Evolutionary conservation across 92 coral and sea anemone species (phyloP).

Genomic region (Meandrina meandrites): DNA sequence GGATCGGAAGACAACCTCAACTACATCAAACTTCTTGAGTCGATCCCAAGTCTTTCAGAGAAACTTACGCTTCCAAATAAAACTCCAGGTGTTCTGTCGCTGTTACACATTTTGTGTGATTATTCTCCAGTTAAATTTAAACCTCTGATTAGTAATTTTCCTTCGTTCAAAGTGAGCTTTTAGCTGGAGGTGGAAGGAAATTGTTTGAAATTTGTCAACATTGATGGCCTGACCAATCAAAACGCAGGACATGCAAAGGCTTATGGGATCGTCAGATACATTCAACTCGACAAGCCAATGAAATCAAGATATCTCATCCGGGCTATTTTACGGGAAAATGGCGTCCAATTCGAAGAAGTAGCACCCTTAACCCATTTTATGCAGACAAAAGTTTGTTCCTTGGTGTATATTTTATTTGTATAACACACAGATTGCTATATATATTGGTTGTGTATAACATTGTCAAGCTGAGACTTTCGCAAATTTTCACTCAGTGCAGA

Average conservation of each 20-base stretch:
- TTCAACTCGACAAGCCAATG: conserved; percentile 51
- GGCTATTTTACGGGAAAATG: conserved; percentile 59
- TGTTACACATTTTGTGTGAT: conserved; percentile 18
- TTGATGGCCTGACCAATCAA: conserved; percentile 63
- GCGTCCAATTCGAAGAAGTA: conserved; percentile 88
- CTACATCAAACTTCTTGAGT: background rate
- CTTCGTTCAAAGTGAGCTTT: background rate
- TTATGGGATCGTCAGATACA: conserved; percentile 45
- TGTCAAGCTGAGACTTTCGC: background rate
- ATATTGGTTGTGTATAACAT: background rate
- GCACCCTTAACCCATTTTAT: background rate
- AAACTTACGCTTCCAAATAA: conserved; percentile 76
- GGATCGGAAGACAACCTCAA: background rate
- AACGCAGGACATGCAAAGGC: conserved; percentile 36
- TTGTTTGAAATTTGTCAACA: conserved; percentile 60
- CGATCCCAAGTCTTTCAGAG: background rate
- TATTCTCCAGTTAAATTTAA: background rate
- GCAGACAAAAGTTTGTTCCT: background rate
- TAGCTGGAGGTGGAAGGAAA: background rate
- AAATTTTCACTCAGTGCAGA: background rate
- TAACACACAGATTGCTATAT: background rate
- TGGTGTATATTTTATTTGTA: background rate
- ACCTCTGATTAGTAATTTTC: background rate
- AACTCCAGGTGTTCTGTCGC: conserved; percentile 30
- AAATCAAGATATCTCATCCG: conserved; percentile 55